Base-by-base conservation (phyloP, 2,113 vertebrate species). In the Toxostoma redivivum region DNA sequence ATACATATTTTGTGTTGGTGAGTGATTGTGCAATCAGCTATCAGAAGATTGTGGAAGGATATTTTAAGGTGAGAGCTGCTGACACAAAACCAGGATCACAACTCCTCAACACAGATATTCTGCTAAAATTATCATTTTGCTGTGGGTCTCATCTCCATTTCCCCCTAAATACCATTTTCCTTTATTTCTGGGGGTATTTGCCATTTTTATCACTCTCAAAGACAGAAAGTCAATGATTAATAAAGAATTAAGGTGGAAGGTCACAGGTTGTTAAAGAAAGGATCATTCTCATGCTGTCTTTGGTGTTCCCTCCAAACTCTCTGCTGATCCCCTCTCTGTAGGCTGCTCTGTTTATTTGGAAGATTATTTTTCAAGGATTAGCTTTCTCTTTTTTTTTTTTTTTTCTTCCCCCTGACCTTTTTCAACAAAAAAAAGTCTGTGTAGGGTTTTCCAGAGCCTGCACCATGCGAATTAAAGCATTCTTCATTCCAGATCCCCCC, bases 361-460 rank as follows among this genome's bases (percentile, higher is more conserved):
- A 83, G 76, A 82, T 82, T 86, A 72, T 88, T 96, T 94, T 72
- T 85, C 30, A 40, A 69, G 40, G 48, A 61, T 92, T 64, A 42
- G 8, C n/a, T 64, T 90, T 51, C 35, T 86, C 21, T 12, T 1
- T 12, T 3, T 31, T 33, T 15, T 11, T 12, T 31, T 14, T 37
- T 22, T 54, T 40, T 56, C 12, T 20, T 1, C 1, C 2, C 21
- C 13, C 13, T 3, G 10, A 27, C 9, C 25, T 45, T 71, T 81
- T 90, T 35, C 12, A 83, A 76, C 61, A 50, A n/a, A 48, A 65
- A 33, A 16, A 0, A 0, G 1, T n/a, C 45, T 56, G 25, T 53
- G 17, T 65, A 23, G 47, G 30, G 10, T 57, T 81, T 76, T 92
- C 38, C 42, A 72, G 77, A 48, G 81, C 38, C 60, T n/a, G 23